These are phyloP conservation scores for Prionace glauca DNA, from an alignment of 2,797 vertebrate genomes.

Conservation along the genomic window DNA sequence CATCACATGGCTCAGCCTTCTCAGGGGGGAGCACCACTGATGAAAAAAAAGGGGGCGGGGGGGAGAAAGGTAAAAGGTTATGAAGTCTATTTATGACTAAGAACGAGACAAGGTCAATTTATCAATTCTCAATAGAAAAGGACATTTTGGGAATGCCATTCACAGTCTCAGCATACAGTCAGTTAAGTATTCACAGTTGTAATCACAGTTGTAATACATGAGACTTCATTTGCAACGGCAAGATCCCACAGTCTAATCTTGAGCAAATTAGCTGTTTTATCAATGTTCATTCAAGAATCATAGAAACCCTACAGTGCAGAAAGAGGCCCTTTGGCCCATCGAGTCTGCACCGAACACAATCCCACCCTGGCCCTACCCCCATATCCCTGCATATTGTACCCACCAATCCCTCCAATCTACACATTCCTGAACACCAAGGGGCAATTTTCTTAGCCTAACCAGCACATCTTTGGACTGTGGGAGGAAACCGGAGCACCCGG, in stretches of 20 bases:
- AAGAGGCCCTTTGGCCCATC: no score
- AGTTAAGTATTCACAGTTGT: not conserved
- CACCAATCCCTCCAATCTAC: no score
- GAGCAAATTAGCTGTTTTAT: not conserved
- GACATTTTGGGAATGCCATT: not conserved
- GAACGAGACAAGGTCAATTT: not conserved
- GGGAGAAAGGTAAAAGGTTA: not conserved
- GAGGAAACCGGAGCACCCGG: no score
- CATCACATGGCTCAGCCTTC: conserved; percentile 63
- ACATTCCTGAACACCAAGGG: no score
- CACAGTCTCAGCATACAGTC: not conserved
- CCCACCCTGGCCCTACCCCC: no score
- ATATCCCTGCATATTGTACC: no score
- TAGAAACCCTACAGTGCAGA: no score
- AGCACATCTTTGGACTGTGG: no score
- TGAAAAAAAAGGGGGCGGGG: not conserved
- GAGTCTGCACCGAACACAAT: no score
- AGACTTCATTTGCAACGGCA: not conserved
- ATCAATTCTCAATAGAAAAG: not conserved
- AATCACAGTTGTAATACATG: not conserved
- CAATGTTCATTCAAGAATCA: not conserved
- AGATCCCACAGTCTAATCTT: not conserved
- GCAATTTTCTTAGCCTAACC: no score
- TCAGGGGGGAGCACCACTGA: conserved; percentile 67
- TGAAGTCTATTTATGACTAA: not conserved